Conservation (phyloP, 2,797 vertebrate species). For the Cyprinella venusta region DNA sequence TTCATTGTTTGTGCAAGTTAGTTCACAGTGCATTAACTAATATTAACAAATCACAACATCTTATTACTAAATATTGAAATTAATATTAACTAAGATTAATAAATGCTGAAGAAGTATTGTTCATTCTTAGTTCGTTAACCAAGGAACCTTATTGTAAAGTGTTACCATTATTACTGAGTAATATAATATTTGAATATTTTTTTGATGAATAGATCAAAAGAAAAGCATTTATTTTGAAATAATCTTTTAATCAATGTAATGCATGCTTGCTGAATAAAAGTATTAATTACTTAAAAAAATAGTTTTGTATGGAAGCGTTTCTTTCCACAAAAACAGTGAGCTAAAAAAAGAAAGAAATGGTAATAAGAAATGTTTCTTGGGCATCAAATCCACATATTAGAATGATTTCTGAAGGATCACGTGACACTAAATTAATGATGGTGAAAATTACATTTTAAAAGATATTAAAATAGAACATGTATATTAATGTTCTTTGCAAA, state of each 20-base stretch:
- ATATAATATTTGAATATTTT: neutral
- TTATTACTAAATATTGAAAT: too few relatives aligned
- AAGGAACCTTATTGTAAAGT: too few relatives aligned
- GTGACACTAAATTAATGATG: neutral
- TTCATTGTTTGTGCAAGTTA: too few relatives aligned
- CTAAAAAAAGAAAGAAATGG: neutral
- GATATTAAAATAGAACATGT: neutral
- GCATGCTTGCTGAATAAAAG: neutral
- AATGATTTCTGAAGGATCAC: neutral
- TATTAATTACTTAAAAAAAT: neutral
- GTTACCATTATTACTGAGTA: neutral
- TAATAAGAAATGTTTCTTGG: neutral
- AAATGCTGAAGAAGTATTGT: too few relatives aligned
- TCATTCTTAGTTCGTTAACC: too few relatives aligned
- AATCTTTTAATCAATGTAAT: neutral
- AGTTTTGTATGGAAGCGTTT: too few relatives aligned
- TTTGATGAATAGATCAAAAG: neutral
- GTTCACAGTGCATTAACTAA: too few relatives aligned
- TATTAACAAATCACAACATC: too few relatives aligned
- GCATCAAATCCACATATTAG: neutral
- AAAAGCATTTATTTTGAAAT: neutral
- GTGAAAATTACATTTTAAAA: neutral
- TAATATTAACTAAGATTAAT: too few relatives aligned
- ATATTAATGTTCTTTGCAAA: neutral
- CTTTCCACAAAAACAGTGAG: neutral